Conservation (phyloP, 2,888 invertebrate species). For the Drosophila pegasa region DNA sequence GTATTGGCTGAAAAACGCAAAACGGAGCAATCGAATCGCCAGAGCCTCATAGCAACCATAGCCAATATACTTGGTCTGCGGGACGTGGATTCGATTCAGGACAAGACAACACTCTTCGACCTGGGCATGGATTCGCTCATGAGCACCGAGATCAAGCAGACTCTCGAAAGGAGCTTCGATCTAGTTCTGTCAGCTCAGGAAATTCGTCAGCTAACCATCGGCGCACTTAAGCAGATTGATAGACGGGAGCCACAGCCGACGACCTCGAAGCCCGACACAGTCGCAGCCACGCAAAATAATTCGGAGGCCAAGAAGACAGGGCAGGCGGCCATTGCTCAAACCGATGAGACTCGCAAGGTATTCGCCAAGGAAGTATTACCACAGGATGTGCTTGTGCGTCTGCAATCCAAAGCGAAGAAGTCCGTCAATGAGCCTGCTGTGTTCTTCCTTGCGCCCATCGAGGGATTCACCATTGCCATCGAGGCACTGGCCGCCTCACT, state of each 20-base stretch:
- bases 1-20: slow-evolving; percentile 95
- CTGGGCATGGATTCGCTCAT: slow-evolving; percentile 99
- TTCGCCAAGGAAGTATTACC: slow-evolving; percentile 91
- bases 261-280: slow-evolving; percentile 10
- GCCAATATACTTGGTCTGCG: slow-evolving; percentile 96
- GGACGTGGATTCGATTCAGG: slow-evolving; percentile 91
- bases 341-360: slow-evolving; percentile 86
- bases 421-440: slow-evolving; percentile 86
- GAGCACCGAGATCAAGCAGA: slow-evolving; percentile 99
- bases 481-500: slow-evolving; percentile 90
- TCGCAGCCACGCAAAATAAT: not conserved
- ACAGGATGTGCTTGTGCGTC: slow-evolving; percentile 88
- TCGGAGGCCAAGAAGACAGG: slow-evolving; percentile 28
- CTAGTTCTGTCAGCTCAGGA: slow-evolving; percentile 95
- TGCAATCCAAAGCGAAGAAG: slow-evolving; percentile 86
- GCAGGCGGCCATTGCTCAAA: slow-evolving; percentile 79
- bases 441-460: slow-evolving; percentile 93
- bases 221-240: slow-evolving; percentile 87
- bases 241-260: slow-evolving; percentile 45
- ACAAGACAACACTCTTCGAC: slow-evolving; percentile 93
- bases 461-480: slow-evolving; percentile 92
- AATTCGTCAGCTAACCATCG: slow-evolving; percentile 93
- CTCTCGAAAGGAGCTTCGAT: slow-evolving; percentile 96
- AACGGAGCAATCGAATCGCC: slow-evolving; percentile 86
- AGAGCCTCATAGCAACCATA: slow-evolving; percentile 90